Percentiles rank a stretch among this genome's conserved stretches.
Evolutionary conservation across 2,113 vertebrate species (phyloP).

Genomic region (Leptobrachium leishanense): DNA sequence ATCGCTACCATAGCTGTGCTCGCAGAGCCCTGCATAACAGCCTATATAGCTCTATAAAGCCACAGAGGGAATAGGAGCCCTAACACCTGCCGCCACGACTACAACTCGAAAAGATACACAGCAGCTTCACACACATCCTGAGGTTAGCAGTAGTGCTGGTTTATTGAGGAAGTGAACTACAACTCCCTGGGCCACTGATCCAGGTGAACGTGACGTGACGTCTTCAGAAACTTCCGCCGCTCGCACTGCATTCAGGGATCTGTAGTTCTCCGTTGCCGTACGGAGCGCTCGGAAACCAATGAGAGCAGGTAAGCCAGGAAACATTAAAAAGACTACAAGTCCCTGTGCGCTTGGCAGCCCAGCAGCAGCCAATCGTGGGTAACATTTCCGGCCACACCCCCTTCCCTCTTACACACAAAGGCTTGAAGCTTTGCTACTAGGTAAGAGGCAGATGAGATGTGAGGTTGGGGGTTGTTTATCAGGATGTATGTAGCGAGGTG

Average conservation of each 20-base stretch:
- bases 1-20: no score
- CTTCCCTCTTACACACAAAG: constrained; percentile 37
- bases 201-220: neutral
- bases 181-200: neutral
- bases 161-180: neutral
- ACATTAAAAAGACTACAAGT: constrained; percentile 7
- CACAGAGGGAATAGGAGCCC: no score
- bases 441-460: neutral
- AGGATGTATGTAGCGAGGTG: neutral
- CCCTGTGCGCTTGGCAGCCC: neutral
- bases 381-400: constrained; percentile 14
- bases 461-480: neutral
- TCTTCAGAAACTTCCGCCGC: no score
- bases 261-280: neutral
- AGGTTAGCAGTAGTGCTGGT: neutral
- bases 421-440: constrained; percentile 17
- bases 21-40: no score
- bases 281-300: neutral
- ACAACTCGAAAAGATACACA: no score
- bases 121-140: neutral
- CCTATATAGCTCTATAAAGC: no score
- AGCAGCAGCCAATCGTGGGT: constrained; percentile 9
- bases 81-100: no score
- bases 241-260: neutral
- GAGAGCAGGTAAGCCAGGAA: neutral